Conservation (phyloP, 2,888 invertebrate species). For the Sesia bembeciformis region DNA sequence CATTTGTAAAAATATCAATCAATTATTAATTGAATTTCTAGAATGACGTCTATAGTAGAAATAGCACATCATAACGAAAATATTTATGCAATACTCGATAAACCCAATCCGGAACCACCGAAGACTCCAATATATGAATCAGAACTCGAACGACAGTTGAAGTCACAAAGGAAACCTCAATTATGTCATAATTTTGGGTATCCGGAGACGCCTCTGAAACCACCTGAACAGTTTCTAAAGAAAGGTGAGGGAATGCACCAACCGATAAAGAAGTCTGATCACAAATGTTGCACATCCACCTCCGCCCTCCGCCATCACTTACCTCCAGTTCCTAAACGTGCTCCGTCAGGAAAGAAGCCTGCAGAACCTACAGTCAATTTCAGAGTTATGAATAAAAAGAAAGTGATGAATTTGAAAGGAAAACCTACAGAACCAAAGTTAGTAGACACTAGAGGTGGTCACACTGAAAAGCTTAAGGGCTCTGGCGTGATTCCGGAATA, state of each 20-base stretch:
- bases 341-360: constrained; percentile 35
- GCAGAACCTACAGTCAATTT: constrained; percentile 67
- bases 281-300: constrained; percentile 45
- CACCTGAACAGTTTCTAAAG: constrained; percentile 77
- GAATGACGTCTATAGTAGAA: constrained; percentile 76
- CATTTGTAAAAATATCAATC: not conserved
- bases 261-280: constrained; percentile 46
- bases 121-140: constrained; percentile 73
- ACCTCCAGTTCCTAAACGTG: constrained; percentile 63
- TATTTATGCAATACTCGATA: constrained; percentile 75
- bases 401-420: constrained; percentile 67
- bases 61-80: constrained; percentile 79
- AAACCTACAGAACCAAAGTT: constrained; percentile 72
- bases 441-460: constrained; percentile 78
- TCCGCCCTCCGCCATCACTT: constrained; percentile 16
- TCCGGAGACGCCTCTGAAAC: constrained; percentile 74
- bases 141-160: constrained; percentile 59
- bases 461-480: constrained; percentile 73
- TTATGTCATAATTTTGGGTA: constrained; percentile 79
- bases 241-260: constrained; percentile 73
- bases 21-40: not conserved
- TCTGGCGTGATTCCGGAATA: constrained; percentile 80
- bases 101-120: constrained; percentile 55
- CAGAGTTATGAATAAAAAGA: constrained; percentile 75
- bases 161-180: constrained; percentile 52